These are phyloP conservation scores for Acronicta psi DNA, from an alignment of 2,888 invertebrate genomes.

Conservation along the genomic window DNA sequence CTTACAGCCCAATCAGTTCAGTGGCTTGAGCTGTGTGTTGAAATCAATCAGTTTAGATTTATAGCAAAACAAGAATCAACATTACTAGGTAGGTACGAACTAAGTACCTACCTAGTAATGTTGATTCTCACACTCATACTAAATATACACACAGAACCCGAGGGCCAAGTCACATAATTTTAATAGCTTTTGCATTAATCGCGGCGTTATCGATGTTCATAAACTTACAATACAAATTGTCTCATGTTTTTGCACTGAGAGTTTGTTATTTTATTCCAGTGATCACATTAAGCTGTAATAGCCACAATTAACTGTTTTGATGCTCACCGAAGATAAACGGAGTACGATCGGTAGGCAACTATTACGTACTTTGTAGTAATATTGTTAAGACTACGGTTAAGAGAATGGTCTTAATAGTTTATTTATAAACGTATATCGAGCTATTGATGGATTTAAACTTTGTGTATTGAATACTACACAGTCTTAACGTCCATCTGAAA, in stretches of 20 bases:
- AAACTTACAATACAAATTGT: background rate
- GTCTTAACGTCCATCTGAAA: too few relatives aligned
- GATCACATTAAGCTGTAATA: slow-evolving; percentile 25
- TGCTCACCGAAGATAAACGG: slow-evolving; percentile 29
- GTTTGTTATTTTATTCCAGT: slow-evolving; percentile 9
- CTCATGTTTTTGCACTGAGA: background rate
- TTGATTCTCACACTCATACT: too few relatives aligned
- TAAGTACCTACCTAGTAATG: too few relatives aligned
- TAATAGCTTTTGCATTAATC: background rate
- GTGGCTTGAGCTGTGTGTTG: too few relatives aligned
- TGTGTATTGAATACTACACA: too few relatives aligned
- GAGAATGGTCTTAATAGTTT: background rate
- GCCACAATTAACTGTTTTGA: slow-evolving; percentile 23
- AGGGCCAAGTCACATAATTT: background rate
- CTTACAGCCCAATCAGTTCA: too few relatives aligned
- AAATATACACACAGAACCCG: too few relatives aligned
- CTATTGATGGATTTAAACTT: too few relatives aligned
- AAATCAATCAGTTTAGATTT: too few relatives aligned
- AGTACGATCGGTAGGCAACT: background rate
- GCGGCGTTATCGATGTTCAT: background rate
- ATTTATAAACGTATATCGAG: too few relatives aligned
- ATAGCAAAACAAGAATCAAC: too few relatives aligned
- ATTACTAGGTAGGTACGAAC: too few relatives aligned
- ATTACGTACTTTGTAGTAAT: slow-evolving; percentile 2
- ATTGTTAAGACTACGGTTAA: background rate